Base-by-base conservation (phyloP, 2,113 vertebrate genomes). In the Calidris pugnax region DNA sequence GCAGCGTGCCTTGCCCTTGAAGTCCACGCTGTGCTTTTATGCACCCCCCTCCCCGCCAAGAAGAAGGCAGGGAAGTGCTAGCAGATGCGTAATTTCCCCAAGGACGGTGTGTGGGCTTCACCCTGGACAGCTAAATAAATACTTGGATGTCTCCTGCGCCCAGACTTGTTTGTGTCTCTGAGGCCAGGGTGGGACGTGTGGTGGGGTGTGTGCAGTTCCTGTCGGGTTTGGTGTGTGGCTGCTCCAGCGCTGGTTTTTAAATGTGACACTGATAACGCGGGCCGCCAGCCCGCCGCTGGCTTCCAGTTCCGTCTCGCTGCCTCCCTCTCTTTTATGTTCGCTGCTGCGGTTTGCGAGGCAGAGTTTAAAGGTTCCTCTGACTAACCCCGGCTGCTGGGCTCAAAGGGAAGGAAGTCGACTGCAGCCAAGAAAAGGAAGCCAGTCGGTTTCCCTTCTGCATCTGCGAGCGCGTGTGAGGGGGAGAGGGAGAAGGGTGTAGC, bases 321-420 rank as follows among this genome's bases (percentile, higher is more conserved):
- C 63, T 32, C 76, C 7, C 32, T 6, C 59, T n/a, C 92, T 93
- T 63, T 76, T 24, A 18, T 48, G 57, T 37, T 41, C 88, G 30
- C 59, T 27, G 85, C 87, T 47, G 94, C 5, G 91, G 75, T 69
- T 64, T 91, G 87, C 73, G 0, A 73, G 86, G 87, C 84, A 30
- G 18, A 5, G 72, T 22, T 82, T 43, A 21, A 60, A 84, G 91
- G 75, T 32, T 88, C 30, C 76, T 66, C 53, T 33, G 78, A 48
- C 73, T 62, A 75, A 59, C 81, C 87, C 87, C 30, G 64, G 93
- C 90, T 92, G 63, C 43, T 0, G n/a, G 88, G 27, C 86, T 92
- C 93, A 30, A 28, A 84, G 78, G 95, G 94, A 89, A 93, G 95
- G 94, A 96, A 97, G 56, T 51, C 6, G 22, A 47, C 77, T 18